Conservation (phyloP, 2,888 invertebrate species). For the Baronia brevicornis region DNA sequence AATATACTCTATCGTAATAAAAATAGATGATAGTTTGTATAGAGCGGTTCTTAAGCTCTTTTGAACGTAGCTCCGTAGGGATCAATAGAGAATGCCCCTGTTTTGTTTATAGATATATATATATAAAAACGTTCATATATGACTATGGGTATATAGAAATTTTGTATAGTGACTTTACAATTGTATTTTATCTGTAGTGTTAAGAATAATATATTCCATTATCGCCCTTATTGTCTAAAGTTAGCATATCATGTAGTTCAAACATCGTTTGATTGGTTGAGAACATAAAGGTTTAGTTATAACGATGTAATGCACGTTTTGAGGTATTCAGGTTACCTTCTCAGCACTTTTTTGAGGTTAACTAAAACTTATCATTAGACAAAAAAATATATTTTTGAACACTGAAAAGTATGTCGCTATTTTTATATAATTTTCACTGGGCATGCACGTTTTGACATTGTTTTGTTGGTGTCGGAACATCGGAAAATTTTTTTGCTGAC, state of each 20-base stretch:
- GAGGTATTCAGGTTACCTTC: no score
- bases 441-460: no score
- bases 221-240: slow-evolving; percentile 6
- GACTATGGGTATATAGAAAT: slow-evolving; percentile 29
- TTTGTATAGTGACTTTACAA: slow-evolving; percentile 36
- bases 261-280: background rate
- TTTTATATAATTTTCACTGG: no score
- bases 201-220: slow-evolving; percentile 11
- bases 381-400: no score
- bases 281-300: no score
- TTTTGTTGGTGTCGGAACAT: no score
- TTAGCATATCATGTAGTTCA: slow-evolving; percentile 9
- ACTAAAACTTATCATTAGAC: no score
- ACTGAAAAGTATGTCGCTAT: no score
- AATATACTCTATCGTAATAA: slow-evolving; percentile 1
- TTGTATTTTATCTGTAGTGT: slow-evolving; percentile 21
- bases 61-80: slow-evolving; percentile 32
- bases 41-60: slow-evolving; percentile 7
- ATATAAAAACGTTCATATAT: slow-evolving; percentile 18
- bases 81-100: slow-evolving; percentile 31
- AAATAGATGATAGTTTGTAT: slow-evolving; percentile 9
- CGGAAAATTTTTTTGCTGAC: no score
- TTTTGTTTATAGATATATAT: slow-evolving; percentile 39
- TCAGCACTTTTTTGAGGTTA: no score
- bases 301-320: no score